phyloP scores from a whole-genome alignment of 2,888 invertebrate genomes.

The Oxycera nigricornis region DNA sequence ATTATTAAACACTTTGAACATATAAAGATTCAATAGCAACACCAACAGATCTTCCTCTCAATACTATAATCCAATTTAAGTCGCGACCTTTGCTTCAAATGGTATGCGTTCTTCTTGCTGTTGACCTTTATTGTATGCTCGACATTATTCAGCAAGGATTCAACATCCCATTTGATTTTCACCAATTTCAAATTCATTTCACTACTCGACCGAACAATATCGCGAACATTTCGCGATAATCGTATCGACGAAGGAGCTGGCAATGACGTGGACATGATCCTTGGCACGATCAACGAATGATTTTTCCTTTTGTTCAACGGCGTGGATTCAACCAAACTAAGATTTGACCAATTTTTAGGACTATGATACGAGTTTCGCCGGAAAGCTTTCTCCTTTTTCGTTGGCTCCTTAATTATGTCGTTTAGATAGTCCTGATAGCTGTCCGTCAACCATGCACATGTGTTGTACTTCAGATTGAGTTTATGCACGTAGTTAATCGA shows the following conservation, averaged over 20 bases:
- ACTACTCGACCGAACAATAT: conserved; percentile 37
- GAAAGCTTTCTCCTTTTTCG: not conserved
- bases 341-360: no score
- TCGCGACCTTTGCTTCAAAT: conserved; percentile 13
- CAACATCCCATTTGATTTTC: conserved; percentile 44
- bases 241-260: not conserved
- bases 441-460: conserved; percentile 31
- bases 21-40: conserved; percentile 34
- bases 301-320: not conserved
- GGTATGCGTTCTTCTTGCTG: conserved; percentile 16
- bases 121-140: conserved; percentile 39
- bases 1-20: no score
- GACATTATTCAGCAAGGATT: conserved; percentile 40
- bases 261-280: not conserved
- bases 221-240: conserved; percentile 26
- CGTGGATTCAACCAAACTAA: not conserved
- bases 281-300: not conserved
- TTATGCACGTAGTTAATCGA: conserved; percentile 42
- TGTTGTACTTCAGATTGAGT: conserved; percentile 42
- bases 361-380: not conserved
- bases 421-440: conserved; percentile 40
- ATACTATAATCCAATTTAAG: not conserved
- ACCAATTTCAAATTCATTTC: conserved; percentile 42
- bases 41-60: conserved; percentile 5
- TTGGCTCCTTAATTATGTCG: not conserved